phyloP scores from a whole-genome alignment of 2,888 invertebrate genomes.

The Macroteleia sp. region DNA sequence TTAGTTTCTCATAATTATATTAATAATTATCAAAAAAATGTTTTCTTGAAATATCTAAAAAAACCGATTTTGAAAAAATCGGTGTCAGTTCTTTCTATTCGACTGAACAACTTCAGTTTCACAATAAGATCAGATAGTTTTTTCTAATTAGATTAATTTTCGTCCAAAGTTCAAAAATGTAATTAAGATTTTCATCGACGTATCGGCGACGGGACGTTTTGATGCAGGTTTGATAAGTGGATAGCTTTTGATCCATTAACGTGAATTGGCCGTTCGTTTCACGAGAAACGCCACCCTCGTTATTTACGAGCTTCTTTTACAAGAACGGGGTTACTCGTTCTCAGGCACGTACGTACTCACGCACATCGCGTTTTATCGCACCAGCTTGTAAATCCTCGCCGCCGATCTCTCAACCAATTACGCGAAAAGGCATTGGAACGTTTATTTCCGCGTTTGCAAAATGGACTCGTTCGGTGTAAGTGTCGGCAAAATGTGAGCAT shows the following conservation, averaged over 20 bases:
- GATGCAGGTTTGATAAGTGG: slow-evolving; percentile 54
- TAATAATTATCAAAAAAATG: too few species aligned
- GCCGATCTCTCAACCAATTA: slow-evolving; percentile 52
- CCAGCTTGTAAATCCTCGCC: slow-evolving; percentile 58
- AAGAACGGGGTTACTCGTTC: slow-evolving; percentile 51
- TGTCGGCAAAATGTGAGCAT: slow-evolving; percentile 4
- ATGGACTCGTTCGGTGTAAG: slow-evolving; percentile 9
- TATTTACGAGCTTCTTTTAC: slow-evolving; percentile 60
- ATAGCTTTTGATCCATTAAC: slow-evolving; percentile 62
- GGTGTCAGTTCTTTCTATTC: too few species aligned
- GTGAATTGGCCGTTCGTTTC: slow-evolving; percentile 52
- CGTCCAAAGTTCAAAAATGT: slow-evolving; percentile 22
- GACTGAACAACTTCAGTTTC: too few species aligned
- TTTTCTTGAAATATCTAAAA: too few species aligned
- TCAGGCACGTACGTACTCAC: slow-evolving; percentile 58
- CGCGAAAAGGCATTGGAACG: slow-evolving; percentile 45
- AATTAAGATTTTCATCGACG: slow-evolving; percentile 44
- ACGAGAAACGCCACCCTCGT: slow-evolving; percentile 54
- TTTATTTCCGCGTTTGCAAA: slow-evolving; percentile 34
- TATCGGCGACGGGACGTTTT: slow-evolving; percentile 35
- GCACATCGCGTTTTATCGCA: slow-evolving; percentile 59
- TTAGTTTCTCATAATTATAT: too few species aligned
- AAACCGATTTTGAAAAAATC: too few species aligned
- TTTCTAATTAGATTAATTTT: too few species aligned
- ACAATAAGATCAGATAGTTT: too few species aligned